Base-by-base conservation (phyloP, 2,888 invertebrate species). In the Ennomos erosarius region DNA sequence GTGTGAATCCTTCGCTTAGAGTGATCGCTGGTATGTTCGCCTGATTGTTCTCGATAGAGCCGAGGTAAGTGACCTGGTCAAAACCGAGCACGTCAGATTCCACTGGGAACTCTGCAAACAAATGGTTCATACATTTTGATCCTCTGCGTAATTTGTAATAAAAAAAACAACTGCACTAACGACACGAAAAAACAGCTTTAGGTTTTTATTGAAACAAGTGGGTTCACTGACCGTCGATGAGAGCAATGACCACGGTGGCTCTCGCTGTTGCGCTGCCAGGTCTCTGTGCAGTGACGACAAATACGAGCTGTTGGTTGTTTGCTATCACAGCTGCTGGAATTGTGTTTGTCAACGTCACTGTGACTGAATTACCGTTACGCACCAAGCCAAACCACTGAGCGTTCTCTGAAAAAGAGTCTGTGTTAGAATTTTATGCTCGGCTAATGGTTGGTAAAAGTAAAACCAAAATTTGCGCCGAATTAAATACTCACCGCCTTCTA, bases 401-500 rank as follows among this genome's bases (percentile, higher is more conserved):
- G 42, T 55, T 34, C 33, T 51, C 59, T 59, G 55, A n/a, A 47
- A 42, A 35, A 44, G 11, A 12, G 34, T 3, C 16, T 1, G 3
- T 16, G 16, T 16, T 16, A 16, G 16, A 16, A 16, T 16, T 16
- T 16, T 16, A 16, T 16, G 16, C 3, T 16, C 16, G 1, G 3
- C 16, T 1, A 16, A 2, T 3, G 3, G 16, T 16, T 16, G 1
- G 3, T 16, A 16, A 16, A 16, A 2, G 16, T 16, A 16, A 16
- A 16, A 16, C 1, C 1, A 16, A 16, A 16, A 16, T 16, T 3
- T 36, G 33, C 4, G 1, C 34, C 35, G 11, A 2, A 35, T 40
- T 16, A 34, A 8, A 16, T 9, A 58, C 64, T 54, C 52, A 76
- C 78, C 75, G 67, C 77, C 78, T 53, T 71, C 71, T 0, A 79